Evolutionary conservation across 2,888 invertebrate species (phyloP).

Genomic region (Argynnis bischoffii): DNA sequence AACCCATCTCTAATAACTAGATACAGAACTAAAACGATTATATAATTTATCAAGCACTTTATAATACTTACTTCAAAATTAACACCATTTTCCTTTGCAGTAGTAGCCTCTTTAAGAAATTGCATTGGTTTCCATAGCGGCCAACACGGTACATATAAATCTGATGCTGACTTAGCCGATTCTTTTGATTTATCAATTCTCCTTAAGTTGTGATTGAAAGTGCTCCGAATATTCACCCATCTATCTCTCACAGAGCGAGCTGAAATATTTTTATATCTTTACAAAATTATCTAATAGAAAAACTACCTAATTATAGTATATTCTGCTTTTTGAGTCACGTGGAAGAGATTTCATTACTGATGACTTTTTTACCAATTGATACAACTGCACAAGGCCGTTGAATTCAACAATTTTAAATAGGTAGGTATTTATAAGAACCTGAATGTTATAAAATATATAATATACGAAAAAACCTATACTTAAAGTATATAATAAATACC

Average conservation of each 20-base stretch:
- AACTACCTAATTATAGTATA: too few relatives aligned
- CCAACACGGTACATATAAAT: constrained; percentile 72
- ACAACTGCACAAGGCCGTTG: too few relatives aligned
- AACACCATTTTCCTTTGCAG: constrained; percentile 50
- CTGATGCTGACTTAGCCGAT: constrained; percentile 51
- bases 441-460: not conserved
- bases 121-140: constrained; percentile 73
- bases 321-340: too few relatives aligned
- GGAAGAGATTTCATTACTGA: too few relatives aligned
- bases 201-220: constrained; percentile 71
- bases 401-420: too few relatives aligned
- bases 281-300: too few relatives aligned
- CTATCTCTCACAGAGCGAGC: constrained; percentile 72
- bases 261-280: constrained; percentile 43
- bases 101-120: constrained; percentile 57
- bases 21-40: not conserved
- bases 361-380: too few relatives aligned
- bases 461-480: constrained; percentile 24
- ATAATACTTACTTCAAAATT: constrained; percentile 50
- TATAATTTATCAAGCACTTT: not conserved
- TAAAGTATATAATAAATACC: constrained; percentile 47
- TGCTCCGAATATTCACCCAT: constrained; percentile 76
- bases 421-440: not conserved
- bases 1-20: too few relatives aligned
- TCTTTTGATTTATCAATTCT: constrained; percentile 63